Base-by-base conservation (phyloP, 2,888 invertebrate genomes). In the Nipponacmea schrenckii region DNA sequence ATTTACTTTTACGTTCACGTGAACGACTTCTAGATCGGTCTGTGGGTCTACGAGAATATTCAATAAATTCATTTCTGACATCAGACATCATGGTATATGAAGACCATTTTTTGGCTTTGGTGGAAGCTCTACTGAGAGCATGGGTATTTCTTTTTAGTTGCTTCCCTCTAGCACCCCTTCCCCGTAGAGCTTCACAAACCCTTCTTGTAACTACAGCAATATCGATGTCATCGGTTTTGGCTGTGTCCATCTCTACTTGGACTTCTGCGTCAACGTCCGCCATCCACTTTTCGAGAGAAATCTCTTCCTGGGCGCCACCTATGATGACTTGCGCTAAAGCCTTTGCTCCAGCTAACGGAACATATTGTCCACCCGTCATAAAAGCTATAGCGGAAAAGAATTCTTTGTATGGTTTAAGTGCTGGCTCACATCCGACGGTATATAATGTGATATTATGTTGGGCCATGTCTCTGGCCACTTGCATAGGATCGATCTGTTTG, bases 281-380 rank as follows among this genome's bases (percentile, higher is more conserved):
- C 24, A 82, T 83, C 39, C 70, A 83, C 82, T 46, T 8, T n/a
- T 64, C 39, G 27, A 39, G 39, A 64, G 85, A 83, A 64, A 87
- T 78, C 71, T 86, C 86, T 71, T 87, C 86, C 64, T 83, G 82
- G 0, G 85, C 86, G 0, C 85, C 84, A 10, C 85, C 85, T 10
- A 86, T 80, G 39, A 87, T 86, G 1, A 86, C 83, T 67, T 84
- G 75, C 0, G 81, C 77, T 2, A 87, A 75, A 8, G 83, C 68
- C 45, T 81, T 73, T 0, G 86, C 84, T 56, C 79, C 81, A 0
- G 75, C 68, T n/a, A 87, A 73, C 2, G 87, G 86, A 2, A 86
- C 82, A 73, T 86, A 87, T 72, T 85, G 86, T 14, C 86, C 87
- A 0, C 87, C 86, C 7, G 87, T 86, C 12, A 83, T 76, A 69